Base-by-base conservation (phyloP, 2,113 vertebrate species). In the Australoheros scitulus region DNA sequence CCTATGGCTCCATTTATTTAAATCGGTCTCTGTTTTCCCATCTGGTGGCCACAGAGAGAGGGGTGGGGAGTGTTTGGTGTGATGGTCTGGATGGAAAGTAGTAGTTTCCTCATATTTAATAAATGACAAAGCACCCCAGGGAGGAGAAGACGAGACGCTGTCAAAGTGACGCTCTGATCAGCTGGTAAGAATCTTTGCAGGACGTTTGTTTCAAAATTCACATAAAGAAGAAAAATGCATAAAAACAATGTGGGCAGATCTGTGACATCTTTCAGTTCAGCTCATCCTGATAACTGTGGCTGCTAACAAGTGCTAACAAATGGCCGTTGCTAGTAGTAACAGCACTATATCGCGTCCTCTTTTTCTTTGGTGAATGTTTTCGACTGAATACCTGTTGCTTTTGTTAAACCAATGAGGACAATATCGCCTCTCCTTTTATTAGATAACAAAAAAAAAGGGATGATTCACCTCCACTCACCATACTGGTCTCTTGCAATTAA, bases 91-190 rank as follows among this genome's bases (percentile, higher is more conserved):
- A 63, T 5, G 1, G 18, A 52, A 38, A 43, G 29, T 38, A 78
- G 80, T 76, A 47, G 11, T 82, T 74, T 72, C 58, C 34, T 68
- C 18, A 15, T n/a, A 34, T 79, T 72, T 68, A 76, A 68, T 41
- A 24, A 68, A 18, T 60, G 70, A 24, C 1, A 32, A 77, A 50
- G 47, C 52, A 26, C 82, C 43, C 26, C 2, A 3, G 13, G 22
- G 82, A 55, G 24, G 26, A 22, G 18, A 58, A 22, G 61, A 74
- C 13, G 36, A 82, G 79, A 32, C 3, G 24, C 41, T 76, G 81
- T 81, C 80, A 86, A 11, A 76, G 52, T 1, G 14, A 52, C 6
- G 2, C 61, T 79, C 60, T 57, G 34, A 78, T 81, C 57, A 55
- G 24, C 43, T 15, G 61, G 20, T 55, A 18, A 2, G 24, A 56